Conservation (phyloP, 1,140 invertebrate species). For the Plutomurus gul region DNA sequence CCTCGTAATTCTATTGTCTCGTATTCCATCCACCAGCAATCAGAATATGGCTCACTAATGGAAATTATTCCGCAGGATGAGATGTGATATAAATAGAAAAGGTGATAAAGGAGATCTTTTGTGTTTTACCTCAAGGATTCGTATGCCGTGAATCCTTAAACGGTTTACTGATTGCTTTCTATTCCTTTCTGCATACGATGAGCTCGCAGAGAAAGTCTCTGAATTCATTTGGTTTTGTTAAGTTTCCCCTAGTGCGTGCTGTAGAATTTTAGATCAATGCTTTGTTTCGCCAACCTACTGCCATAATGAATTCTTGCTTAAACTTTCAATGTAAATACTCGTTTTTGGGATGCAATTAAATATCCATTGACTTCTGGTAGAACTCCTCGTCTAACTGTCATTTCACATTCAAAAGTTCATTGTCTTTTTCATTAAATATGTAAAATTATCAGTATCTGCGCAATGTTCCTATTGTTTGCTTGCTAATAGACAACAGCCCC, state of each 20-base stretch:
- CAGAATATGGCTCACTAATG: no score
- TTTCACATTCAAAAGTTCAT: constrained; percentile 7
- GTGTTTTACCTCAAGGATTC: background rate
- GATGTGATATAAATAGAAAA: background rate
- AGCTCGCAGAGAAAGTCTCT: background rate
- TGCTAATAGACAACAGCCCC: no score
- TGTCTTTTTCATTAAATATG: constrained; percentile 22
- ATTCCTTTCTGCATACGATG: no score
- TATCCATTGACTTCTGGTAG: background rate
- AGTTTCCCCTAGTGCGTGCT: no score
- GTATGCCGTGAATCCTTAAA: constrained; percentile 13
- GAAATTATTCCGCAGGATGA: background rate
- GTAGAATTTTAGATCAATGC: no score
- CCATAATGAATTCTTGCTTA: no score
- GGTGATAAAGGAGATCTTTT: background rate
- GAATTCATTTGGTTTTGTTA: no score
- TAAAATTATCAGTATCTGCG: background rate
- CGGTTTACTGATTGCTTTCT: constrained; percentile 11
- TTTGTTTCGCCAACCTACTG: no score
- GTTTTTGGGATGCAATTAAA: constrained; percentile 30
- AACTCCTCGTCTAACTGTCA: background rate
- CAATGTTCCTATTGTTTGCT: background rate
- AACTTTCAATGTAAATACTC: no score
- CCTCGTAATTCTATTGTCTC: background rate
- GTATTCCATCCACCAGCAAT: background rate